phyloP scores from a whole-genome alignment of 2,113 vertebrate genomes.

The Diglossa brunneiventris region DNA sequence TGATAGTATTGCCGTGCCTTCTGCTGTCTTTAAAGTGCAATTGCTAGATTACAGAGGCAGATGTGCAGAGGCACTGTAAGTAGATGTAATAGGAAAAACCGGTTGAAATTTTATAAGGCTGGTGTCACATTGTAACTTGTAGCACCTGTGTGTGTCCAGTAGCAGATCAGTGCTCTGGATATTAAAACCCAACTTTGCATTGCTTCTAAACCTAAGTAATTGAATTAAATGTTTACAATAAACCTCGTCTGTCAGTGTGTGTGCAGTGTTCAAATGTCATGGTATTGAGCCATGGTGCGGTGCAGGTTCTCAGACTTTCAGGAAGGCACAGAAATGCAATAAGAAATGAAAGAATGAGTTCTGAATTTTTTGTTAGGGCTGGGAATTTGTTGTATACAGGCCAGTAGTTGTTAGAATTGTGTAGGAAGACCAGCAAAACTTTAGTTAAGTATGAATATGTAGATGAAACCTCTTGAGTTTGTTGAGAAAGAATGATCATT shows the following conservation, averaged over 20 bases:
- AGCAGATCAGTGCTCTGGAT: not conserved
- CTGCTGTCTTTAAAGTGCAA: not conserved
- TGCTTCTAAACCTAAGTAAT: not conserved
- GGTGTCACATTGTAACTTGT: not conserved
- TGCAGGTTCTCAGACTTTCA: not conserved
- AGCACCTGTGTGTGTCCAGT: not conserved
- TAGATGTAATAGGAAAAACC: not conserved
- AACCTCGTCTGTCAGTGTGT: not conserved
- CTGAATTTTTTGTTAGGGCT: not conserved
- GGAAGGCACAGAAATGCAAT: not conserved
- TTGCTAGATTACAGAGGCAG: not conserved
- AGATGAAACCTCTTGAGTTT: not conserved
- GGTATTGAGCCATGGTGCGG: not conserved
- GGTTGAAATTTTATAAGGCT: not conserved
- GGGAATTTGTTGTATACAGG: not conserved
- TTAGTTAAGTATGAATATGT: not conserved
- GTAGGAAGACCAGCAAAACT: not conserved
- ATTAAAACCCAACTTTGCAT: not conserved
- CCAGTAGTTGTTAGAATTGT: not conserved
- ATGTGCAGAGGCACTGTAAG: not conserved
- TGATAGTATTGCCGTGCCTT: not conserved
- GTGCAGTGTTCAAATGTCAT: not conserved
- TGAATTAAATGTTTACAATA: not conserved
- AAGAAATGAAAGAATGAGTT: not conserved
- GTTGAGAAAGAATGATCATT: not conserved